Evolutionary conservation across 2,888 invertebrate genomes (phyloP), one percentile per base, ranked within the genome.

Genomic region (Leptogaster cylindrica): DNA sequence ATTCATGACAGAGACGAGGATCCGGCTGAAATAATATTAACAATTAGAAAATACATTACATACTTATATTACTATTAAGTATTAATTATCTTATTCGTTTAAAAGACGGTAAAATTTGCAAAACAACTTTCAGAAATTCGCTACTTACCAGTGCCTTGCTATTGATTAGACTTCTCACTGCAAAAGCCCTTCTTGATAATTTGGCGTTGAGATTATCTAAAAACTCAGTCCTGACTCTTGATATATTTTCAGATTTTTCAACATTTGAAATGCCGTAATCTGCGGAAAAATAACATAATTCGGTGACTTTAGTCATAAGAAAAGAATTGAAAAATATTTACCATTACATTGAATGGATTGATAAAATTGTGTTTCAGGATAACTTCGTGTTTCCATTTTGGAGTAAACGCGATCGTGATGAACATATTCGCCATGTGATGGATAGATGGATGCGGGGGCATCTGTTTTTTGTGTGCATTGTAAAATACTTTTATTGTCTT

Each of bases 171-270:
- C 90, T 89, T 55, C 91, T 83, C 63, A 91, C 90, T 70, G 86
- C 84, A 74, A 82, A 84, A 63, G 89, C 90, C 73, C 87, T 84
- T 76, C 84, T 84, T 36, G 86, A 80, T 72, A 93, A 81, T 75
- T 91, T 92, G 10, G 91, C 91, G 74, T 93, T 93, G 70, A 93
- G 80, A 76, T 91, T 91, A 82, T 92, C 91, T 61, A 92, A 82
- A 79, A 92, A 92, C 77, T 87, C 85, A 82, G 82, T 88, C 75
- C 82, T 84, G 68, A 80, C 78, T 71, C 82, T 80, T 66, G 79
- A 74, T 71, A 78, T 76, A 79, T 79, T 77, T 80, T 82, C 73
- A 75, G 80, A 73, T 78, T 76, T 76, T 73, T 75, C 50, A 75
- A 80, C 75, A 81, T 81, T 76, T 81, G 83, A 77, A 74, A 77